Percentiles rank a stretch among this genome's conserved stretches.
These are phyloP conservation scores for Tonatia bakeri DNA, from an alignment of 2,113 vertebrate genomes.

Conservation along the genomic window DNA sequence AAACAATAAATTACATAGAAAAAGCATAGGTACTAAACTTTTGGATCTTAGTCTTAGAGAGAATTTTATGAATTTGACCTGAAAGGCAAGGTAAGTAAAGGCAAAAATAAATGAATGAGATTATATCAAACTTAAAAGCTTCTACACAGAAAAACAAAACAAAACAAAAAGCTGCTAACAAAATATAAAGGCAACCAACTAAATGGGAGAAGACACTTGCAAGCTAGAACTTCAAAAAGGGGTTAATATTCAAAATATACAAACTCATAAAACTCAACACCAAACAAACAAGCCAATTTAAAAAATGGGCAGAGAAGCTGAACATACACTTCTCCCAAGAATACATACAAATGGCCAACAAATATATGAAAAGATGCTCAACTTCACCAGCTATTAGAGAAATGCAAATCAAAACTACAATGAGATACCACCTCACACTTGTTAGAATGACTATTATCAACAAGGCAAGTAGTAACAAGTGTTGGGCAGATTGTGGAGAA, in stretches of 20 bases:
- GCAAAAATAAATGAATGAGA: too few species aligned
- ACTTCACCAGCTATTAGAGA: not conserved
- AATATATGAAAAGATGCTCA: not conserved
- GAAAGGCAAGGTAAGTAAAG: too few species aligned
- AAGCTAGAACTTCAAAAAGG: not conserved
- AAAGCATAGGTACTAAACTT: not conserved
- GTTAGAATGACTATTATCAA: not conserved
- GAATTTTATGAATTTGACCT: not conserved
- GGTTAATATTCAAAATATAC: not conserved
- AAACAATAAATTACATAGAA: not conserved
- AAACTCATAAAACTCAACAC: not conserved
- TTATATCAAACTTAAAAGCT: not conserved
- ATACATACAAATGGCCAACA: not conserved
- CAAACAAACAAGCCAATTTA: not conserved
- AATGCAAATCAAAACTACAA: not conserved
- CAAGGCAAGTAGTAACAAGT: not conserved
- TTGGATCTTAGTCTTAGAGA: not conserved
- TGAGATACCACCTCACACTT: not conserved
- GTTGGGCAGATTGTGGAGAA: not conserved
- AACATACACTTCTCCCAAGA: not conserved
- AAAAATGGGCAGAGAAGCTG: not conserved
- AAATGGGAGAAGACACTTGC: not conserved
- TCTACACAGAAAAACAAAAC: not conserved
- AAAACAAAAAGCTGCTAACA: not conserved
- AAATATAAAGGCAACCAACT: not conserved